Conservation (phyloP, 2,797 vertebrate species). For the Erpetoichthys calabaricus region DNA sequence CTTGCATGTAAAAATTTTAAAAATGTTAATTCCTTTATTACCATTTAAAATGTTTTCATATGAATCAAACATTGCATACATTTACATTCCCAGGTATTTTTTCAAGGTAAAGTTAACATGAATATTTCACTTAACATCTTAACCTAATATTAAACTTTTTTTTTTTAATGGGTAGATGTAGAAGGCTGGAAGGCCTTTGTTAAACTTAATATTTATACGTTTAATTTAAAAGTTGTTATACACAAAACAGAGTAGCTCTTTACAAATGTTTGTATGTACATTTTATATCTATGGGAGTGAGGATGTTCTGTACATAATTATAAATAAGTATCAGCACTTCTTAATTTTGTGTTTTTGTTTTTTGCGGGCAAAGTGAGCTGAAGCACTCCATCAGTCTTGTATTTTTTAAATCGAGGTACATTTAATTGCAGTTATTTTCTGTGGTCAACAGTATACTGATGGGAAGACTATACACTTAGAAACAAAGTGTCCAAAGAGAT, state of each 20-base stretch:
- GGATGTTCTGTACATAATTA: constrained; percentile 27
- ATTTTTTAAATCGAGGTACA: constrained; percentile 2
- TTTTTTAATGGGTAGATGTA: constrained; percentile 27
- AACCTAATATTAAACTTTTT: constrained; percentile 27
- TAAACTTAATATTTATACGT: constrained; percentile 7
- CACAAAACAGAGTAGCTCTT: constrained; percentile 8
- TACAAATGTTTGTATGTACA: constrained; percentile 34
- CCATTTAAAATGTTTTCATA: no score
- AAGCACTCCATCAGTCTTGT: constrained; percentile 21
- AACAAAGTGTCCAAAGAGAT: no score
- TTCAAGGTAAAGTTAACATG: constrained; percentile 17
- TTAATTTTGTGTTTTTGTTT: constrained; percentile 24
- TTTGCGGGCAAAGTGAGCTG: constrained; percentile 28
- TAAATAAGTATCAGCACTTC: constrained; percentile 5
- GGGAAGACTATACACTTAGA: no score
- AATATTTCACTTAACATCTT: constrained; percentile 12
- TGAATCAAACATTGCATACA: no score
- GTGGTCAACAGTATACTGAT: no score
- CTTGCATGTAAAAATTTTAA: no score
- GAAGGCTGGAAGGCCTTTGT: constrained; percentile 7
- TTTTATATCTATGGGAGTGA: constrained; percentile 32
- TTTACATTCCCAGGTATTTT: no score
- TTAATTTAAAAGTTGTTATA: constrained; percentile 8
- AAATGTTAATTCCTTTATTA: no score
- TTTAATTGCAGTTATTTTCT: constrained; percentile 10